Evolutionary conservation across 64 coral and sea anemone species (phyloP).

Genomic region (Montipora capricornis): DNA sequence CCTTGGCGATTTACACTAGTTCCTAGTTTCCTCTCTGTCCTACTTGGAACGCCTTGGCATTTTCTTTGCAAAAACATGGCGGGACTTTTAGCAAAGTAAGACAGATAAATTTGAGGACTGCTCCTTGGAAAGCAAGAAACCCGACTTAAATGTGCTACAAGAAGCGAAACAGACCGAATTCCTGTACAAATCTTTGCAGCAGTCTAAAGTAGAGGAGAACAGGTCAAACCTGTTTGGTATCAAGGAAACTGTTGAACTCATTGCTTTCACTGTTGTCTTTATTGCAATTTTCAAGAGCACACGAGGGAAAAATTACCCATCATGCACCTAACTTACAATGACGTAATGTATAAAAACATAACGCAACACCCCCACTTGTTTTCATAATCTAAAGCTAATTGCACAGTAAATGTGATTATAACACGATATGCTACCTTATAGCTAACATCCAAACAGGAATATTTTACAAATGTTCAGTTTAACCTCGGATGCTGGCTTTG

Average conservation of each 20-base stretch:
- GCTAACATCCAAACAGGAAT: too few species aligned
- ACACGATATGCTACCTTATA: too few species aligned
- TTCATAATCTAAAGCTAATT: too few species aligned
- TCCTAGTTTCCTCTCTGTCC: neutral
- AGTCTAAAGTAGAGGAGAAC: conserved; percentile 22
- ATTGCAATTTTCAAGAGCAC: too few species aligned
- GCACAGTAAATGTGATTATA: too few species aligned
- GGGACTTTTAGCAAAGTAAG: neutral
- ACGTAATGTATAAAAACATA: too few species aligned
- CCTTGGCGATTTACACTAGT: neutral
- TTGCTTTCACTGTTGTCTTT: too few species aligned
- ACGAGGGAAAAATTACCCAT: too few species aligned
- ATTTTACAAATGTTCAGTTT: too few species aligned
- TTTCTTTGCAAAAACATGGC: conserved; percentile 1
- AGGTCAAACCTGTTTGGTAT: conserved; percentile 15
- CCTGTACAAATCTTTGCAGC: conserved; percentile 45
- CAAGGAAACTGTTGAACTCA: neutral
- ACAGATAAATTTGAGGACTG: neutral
- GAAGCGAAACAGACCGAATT: neutral
- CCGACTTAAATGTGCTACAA: neutral
- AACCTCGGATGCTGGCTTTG: too few species aligned
- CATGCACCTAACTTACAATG: too few species aligned
- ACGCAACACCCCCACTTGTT: too few species aligned
- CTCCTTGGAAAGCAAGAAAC: neutral
- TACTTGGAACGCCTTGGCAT: neutral